Evolutionary conservation across 2,113 vertebrate species (phyloP), one percentile per base, ranked within the genome.

Genomic region (Labeo rohita): DNA sequence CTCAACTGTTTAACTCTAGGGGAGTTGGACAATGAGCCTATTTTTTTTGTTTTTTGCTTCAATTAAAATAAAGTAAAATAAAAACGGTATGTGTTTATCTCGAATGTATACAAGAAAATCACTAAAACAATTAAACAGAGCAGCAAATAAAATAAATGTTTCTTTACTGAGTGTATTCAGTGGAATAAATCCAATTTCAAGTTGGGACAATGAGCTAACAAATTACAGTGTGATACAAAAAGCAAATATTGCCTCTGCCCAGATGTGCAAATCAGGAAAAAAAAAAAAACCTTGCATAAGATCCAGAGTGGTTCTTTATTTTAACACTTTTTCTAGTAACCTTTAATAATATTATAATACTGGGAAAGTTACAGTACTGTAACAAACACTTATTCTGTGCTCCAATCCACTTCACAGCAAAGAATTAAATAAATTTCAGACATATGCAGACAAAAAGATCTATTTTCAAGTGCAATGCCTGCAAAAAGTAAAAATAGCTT

Each of bases 191-290:
- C 50, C 3, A 56, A 56, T 78, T 59, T 56, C 8, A 78, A 59
- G 4, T 45, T n/a, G 59, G 45, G 54, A 79, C 39, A 80, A 80
- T 45, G 21, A 28, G 39, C 47, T 28, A 5, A 47, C 21, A 80
- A 7, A 63, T 63, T 16, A 80, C 56, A 80, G 11, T 28, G 39
- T 16, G 39, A 45, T 45, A 45, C 39, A 28, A 65, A 79, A 79
- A 59, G 8, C 7, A 54, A 39, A 78, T 59, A 80, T 47, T 74
- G 72, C 72, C 72, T 74, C 21, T 49, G 72, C 43, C 72, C 72
- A 74, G 21, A 74, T 74, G 72, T 74, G 72, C 72, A 74, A 74
- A 49, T 47, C 15, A 21, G 1, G 68, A 18, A 43, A 3, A 8
- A 4, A 4, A 4, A n/a, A 61, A 2, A 11, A 72, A 8, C 45